Evolutionary conservation across 2,888 invertebrate species (phyloP), one percentile per base, ranked within the genome.

Genomic region (Drosophila subsilvestris): DNA sequence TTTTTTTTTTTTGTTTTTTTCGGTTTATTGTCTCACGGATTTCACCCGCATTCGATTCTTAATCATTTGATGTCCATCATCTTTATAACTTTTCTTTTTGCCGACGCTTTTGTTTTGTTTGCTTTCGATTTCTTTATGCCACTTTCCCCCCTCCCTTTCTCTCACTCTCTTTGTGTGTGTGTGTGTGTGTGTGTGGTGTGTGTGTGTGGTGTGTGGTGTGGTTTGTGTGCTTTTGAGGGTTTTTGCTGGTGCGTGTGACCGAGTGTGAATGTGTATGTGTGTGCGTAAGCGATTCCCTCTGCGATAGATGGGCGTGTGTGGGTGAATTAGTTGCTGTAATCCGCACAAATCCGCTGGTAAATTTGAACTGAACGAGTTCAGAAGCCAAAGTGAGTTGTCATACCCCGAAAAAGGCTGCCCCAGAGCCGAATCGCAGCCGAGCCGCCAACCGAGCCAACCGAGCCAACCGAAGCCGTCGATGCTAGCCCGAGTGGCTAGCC

Each of bases 271-370:
- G 47, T 43, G 22, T 37, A 43, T 25, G 37, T 22, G 9, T 51
- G 42, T 43, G 29, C 17, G 27, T 42, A 22, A 62, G 37, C 37
- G 37, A 37, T n/a, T 37, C 37, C 37, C 14, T 54, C 4, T 29
- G 27, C 32, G 55, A 63, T 56, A 44, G 53, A 44, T 57, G 58
- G 43, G 57, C 43, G 56, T 51, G 44, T 29, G 25, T n/a, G 62
- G 20, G 74, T 47, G 58, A 74, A 72, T 74, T 59, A 74, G 68
- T 72, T 72, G 74, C 75, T 89, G 78, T 88, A 81, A 87, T 82
- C 89, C 89, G 89, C 78, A 88, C 87, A 87, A 87, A 89, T 85
- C 89, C 89, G 85, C 87, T 87, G 87, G 71, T 87, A 80, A 87
- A 87, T 85, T 87, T 82, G 78, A 89, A 87, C 87, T 87, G 89